phyloP scores from a whole-genome alignment of 64 coral and sea anemone species.

The Pocillopora verrucosa region DNA sequence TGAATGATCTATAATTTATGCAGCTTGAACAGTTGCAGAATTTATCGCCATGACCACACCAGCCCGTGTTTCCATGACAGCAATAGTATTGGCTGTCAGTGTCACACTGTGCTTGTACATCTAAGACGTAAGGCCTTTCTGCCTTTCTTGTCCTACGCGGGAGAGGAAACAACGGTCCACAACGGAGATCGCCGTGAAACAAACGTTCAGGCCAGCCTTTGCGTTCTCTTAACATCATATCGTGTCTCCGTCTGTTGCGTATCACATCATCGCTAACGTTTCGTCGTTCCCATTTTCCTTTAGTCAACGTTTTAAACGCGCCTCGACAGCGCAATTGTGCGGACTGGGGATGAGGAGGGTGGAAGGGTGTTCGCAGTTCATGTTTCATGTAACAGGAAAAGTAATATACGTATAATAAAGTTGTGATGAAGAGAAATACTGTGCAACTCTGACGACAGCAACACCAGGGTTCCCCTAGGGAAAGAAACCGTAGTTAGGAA shows the following conservation, averaged over 20 bases:
- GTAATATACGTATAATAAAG: constrained; percentile 15
- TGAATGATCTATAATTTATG: constrained; percentile 66
- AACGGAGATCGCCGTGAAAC: constrained; percentile 76
- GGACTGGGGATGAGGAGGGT: constrained; percentile 17
- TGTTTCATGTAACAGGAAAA: constrained; percentile 38
- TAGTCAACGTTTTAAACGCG: constrained; percentile 23
- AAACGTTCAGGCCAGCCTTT: constrained; percentile 83
- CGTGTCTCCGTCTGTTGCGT: constrained; percentile 39
- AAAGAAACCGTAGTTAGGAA: background rate
- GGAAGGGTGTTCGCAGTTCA: background rate
- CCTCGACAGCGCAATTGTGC: constrained; percentile 8
- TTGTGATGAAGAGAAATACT: constrained; percentile 2
- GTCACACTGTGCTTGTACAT: constrained; percentile 82
- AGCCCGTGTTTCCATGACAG: constrained; percentile 66
- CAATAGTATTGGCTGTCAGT: constrained; percentile 51
- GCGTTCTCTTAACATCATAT: constrained; percentile 58
- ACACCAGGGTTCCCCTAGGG: constrained; percentile 14
- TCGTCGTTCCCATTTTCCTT: constrained; percentile 27
- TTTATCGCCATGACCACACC: constrained; percentile 63
- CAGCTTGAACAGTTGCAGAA: constrained; percentile 73
- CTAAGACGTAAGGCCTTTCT: constrained; percentile 48
- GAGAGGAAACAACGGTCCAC: constrained; percentile 66
- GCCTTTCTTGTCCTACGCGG: constrained; percentile 60
- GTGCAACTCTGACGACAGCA: constrained; percentile 17
- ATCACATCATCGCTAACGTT: constrained; percentile 42